Base-by-base conservation (phyloP, 2,888 invertebrate species). In the Eupithecia subumbrata region DNA sequence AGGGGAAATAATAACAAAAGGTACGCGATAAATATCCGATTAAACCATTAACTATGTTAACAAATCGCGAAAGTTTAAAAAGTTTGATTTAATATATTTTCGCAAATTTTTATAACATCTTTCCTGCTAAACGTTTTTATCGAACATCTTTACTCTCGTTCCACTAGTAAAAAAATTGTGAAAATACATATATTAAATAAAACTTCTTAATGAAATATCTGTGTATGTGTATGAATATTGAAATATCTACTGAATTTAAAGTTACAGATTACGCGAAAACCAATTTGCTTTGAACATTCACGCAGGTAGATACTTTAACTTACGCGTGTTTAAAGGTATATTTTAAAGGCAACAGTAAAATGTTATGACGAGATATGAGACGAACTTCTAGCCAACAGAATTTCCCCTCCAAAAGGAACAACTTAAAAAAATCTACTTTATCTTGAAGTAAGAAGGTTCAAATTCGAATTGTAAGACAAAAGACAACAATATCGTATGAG, bases 351-450 rank as follows among this genome's bases (percentile, higher is more conserved):
- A 88, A 90, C 90, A 90, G 90, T 92, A 92, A 92, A 93, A 92
- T 87, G 90, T 91, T 92, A 92, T 91, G 90, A 90, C 90, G 87
- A 92, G 91, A 91, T 91, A 90, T 88, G 89, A 88, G 86, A 87
- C 87, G 87, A 91, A 90, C 87, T 89, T 89, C 85, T 82, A 80
- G 80, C 85, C 76, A 82, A 84, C 77, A 73, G 79, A 78, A 72
- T 81, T 81, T 82, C 82, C 74, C 81, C 71, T 73, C 76, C 34
- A 64, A 40, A 69, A 77, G 78, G 74, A 66, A 30, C 48, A 52
- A 12, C 69, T 52, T 76, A 78, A 60, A 43, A 87, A 81, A 78
- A 37, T 79, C 34, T 73, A 80, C 84, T 80, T 81, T 88, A 85
- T 77, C 0, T 0, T 11, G 4, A 40, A 5, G 12, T 0, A 12